phyloP scores from a whole-genome alignment of 1,140 invertebrate species.

The Zaprionus camerounensis region DNA sequence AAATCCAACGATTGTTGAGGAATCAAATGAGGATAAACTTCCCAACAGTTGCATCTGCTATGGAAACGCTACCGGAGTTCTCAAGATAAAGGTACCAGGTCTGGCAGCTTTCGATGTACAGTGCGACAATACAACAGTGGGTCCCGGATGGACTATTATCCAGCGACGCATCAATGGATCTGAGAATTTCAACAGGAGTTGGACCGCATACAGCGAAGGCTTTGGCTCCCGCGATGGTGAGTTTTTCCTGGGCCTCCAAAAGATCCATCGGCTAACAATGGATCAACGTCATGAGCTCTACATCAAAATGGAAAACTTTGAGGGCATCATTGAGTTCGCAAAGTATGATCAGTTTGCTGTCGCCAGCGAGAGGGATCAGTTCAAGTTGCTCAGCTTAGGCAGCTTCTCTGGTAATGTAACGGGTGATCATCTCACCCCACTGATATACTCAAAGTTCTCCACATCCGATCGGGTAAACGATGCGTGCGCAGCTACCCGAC shows the following conservation, averaged over 20 bases:
- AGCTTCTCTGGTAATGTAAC: background rate
- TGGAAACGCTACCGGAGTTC: background rate
- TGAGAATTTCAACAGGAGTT: constrained; percentile 3
- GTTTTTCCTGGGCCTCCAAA: constrained; percentile 18
- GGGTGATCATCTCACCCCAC: background rate
- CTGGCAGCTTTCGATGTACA: constrained; percentile 5
- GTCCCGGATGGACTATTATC: constrained; percentile 12
- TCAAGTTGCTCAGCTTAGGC: background rate
- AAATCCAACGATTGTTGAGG: background rate
- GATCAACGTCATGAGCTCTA: constrained; percentile 11
- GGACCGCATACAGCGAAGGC: background rate
- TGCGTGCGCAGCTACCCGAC: background rate
- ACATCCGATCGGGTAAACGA: background rate
- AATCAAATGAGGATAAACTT: background rate
- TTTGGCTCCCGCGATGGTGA: background rate
- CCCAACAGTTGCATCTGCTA: background rate
- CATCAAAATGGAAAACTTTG: background rate
- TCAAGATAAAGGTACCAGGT: background rate
- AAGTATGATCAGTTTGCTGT: background rate
- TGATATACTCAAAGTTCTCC: background rate
- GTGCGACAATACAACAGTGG: background rate
- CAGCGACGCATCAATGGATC: constrained; percentile 4
- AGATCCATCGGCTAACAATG: constrained; percentile 16
- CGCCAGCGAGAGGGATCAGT: background rate
- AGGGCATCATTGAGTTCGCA: background rate